Percentiles rank a stretch among this genome's conserved stretches.
Evolutionary conservation across 2,888 invertebrate genomes (phyloP).

Genomic region (Nemoura dubitans): DNA sequence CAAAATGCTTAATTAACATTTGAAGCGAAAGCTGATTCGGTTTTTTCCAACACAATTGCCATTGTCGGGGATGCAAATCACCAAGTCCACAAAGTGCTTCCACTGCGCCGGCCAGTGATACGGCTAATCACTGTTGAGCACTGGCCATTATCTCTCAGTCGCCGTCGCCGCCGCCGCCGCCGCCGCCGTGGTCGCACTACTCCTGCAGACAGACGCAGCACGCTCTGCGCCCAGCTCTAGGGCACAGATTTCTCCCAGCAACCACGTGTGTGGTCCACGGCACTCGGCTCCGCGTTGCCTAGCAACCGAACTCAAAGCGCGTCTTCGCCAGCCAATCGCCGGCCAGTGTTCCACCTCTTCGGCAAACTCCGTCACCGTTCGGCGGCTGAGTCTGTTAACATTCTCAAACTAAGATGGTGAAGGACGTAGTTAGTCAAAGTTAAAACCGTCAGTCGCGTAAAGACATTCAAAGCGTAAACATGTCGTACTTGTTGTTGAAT

Average conservation of each 20-base stretch:
- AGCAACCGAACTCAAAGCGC: constrained; percentile 43
- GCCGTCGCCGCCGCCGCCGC: not conserved
- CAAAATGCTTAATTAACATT: no score
- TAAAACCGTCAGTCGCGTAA: constrained; percentile 20
- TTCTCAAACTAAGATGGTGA: constrained; percentile 31
- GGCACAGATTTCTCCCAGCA: constrained; percentile 38
- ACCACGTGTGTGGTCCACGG: constrained; percentile 50
- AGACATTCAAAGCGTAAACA: constrained; percentile 29
- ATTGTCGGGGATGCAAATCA: constrained; percentile 17
- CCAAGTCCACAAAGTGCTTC: not conserved
- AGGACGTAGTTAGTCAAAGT: constrained; percentile 37
- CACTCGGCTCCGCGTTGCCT: constrained; percentile 49
- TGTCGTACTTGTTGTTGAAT: constrained; percentile 25
- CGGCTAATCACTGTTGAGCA: not conserved
- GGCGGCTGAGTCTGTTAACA: constrained; percentile 14
- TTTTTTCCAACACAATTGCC: not conserved
- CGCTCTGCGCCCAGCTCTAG: not conserved
- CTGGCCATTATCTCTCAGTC: not conserved
- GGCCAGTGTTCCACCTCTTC: constrained; percentile 27
- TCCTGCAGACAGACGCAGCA: not conserved
- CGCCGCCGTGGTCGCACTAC: not conserved
- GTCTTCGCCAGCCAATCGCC: constrained; percentile 13
- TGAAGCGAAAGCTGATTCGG: not conserved
- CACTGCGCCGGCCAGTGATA: not conserved
- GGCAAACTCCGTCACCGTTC: constrained; percentile 44